phyloP scores from a whole-genome alignment of 2,113 vertebrate species.

The Anseranas semipalmata region DNA sequence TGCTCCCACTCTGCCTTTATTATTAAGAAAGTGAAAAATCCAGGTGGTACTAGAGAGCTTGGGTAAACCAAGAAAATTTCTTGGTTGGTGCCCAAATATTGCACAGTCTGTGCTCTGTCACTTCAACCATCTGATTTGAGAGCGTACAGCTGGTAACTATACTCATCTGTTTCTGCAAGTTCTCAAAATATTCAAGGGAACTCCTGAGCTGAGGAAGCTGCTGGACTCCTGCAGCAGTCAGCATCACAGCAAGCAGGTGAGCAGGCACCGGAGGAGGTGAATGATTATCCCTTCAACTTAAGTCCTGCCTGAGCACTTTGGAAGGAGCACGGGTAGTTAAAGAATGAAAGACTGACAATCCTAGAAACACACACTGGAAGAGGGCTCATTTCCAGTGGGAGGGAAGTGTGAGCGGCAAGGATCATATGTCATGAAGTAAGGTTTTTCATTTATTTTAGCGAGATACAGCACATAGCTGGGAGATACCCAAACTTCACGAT shows the following conservation, averaged over 20 bases:
- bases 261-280: fast-evolving
- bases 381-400: not conserved
- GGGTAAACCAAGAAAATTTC: not conserved
- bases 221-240: not conserved
- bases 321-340: not conserved
- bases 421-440: not conserved
- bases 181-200: not conserved
- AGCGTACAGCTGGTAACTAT: not conserved
- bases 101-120: not conserved
- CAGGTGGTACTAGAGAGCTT: not conserved
- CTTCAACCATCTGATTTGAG: not conserved
- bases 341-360: not conserved
- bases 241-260: not conserved
- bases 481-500: not conserved
- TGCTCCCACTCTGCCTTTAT: not conserved
- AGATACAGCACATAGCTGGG: not conserved
- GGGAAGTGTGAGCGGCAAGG: not conserved
- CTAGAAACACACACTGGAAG: not conserved
- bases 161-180: not conserved
- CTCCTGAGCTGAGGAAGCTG: not conserved
- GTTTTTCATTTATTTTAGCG: not conserved
- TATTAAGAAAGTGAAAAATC: not conserved
- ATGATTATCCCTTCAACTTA: not conserved
- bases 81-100: not conserved
- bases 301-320: not conserved